These are phyloP conservation scores for Drymodes brunneopygia DNA, from an alignment of 2,113 vertebrate species.

Conservation along the genomic window DNA sequence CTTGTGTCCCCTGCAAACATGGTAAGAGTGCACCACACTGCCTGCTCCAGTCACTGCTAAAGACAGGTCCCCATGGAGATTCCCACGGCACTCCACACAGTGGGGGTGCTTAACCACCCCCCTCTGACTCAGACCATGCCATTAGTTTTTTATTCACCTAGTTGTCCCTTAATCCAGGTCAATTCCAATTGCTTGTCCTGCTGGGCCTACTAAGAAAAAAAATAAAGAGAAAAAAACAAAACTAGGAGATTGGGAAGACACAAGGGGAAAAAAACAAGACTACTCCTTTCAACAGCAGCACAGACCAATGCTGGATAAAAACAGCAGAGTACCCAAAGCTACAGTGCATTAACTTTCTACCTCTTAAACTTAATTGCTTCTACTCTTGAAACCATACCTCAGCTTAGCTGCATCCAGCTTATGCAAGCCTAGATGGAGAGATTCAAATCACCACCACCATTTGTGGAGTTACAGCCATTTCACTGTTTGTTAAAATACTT, in stretches of 20 bases:
- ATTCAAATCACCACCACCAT: neutral
- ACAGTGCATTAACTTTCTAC: neutral
- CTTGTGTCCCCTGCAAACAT: neutral
- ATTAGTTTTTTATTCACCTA: neutral
- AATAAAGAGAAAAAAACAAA: neutral
- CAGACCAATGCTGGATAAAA: rapidly evolving
- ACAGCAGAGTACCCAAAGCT: neutral
- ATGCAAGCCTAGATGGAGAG: neutral
- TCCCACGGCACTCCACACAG: neutral
- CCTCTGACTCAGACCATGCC: neutral
- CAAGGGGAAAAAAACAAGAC: neutral
- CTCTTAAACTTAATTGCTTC: neutral
- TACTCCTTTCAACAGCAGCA: neutral
- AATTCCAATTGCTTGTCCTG: neutral
- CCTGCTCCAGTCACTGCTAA: neutral
- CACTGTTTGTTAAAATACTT: neutral
- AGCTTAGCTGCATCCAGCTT: neutral
- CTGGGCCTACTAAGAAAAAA: neutral
- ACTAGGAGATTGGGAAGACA: neutral
- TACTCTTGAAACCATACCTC: neutral
- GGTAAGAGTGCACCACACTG: neutral
- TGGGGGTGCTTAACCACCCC: neutral
- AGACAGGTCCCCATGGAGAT: neutral
- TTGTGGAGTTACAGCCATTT: neutral
- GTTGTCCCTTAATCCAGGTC: neutral